Base-by-base conservation (phyloP, 2,888 invertebrate genomes). In the Sarcophaga carnaria region DNA sequence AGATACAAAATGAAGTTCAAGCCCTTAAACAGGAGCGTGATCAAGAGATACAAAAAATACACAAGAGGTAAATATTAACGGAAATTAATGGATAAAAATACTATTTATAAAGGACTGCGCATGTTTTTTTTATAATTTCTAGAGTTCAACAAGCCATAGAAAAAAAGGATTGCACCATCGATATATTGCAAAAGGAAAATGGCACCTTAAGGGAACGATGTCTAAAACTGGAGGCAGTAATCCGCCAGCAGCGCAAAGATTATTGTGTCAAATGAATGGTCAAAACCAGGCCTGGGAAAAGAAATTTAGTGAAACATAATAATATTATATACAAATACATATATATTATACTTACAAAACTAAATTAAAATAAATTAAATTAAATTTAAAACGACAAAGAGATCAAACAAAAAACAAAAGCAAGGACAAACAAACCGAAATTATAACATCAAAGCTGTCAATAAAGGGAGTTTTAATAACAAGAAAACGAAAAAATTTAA, bases 91-190 rank as follows among this genome's bases (percentile, higher is more conserved):
- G 6, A 37, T 37, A 37, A 37, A 37, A 37, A 37, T 6, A 10
- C 37, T 37, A 37, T 8, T 37, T 37, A 37, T 37, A 37, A 37
- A 37, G 8, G 8, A 37, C 8, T 37, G 10, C 37, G 37, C 37
- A 47, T 45, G 60, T 64, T 6, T 22, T 6, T 22, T 75, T 11
- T n/a, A 22, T 10, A 27, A 45, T n/a, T 17, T 67, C 72, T 90
- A 97, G 97, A 90, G 97, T 97, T 20, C 97, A 97, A 93, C 95
- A 97, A 83, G 96, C 97, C 0, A 95, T 97, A 25, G 96, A 96
- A 0, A 95, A 96, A 85, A 97, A 97, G 92, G 97, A 97, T 91
- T 95, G 97, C 5, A 95, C 96, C 10, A 95, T 97, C 76, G 95
- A 95, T 87, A 95, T 96, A 84, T 93, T 97, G 54, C 96, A 95